phyloP scores from a whole-genome alignment of 2,113 vertebrate genomes.

The Cavia aperea region DNA sequence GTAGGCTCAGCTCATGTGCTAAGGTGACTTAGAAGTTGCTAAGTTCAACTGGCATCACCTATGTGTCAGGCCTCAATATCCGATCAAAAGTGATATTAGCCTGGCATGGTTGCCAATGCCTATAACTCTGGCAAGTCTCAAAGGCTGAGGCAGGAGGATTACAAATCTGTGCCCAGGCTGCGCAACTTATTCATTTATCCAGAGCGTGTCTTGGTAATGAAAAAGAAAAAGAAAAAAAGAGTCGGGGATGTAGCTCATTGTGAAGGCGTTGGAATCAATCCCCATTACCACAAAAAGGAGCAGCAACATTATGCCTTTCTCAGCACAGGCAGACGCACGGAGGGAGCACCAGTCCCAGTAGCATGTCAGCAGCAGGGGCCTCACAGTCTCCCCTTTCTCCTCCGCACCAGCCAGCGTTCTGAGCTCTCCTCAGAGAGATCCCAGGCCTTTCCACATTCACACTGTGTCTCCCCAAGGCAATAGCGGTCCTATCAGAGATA shows the following conservation, averaged over 20 bases:
- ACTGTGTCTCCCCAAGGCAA: background rate
- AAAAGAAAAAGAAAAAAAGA: background rate
- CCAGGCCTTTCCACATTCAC: background rate
- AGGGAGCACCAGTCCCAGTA: no score
- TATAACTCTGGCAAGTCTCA: background rate
- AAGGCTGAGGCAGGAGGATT: background rate
- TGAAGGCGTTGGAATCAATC: background rate
- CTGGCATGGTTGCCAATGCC: background rate
- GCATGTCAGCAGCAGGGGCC: no score
- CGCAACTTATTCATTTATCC: background rate
- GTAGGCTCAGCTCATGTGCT: background rate
- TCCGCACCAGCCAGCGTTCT: background rate
- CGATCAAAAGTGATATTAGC: background rate
- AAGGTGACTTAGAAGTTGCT: background rate
- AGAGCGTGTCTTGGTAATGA: background rate
- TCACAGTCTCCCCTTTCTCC: background rate
- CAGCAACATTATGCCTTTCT: background rate
- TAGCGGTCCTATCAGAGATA: background rate
- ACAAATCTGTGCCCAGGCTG: background rate
- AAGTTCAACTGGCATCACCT: background rate
- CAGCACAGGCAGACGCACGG: background rate
- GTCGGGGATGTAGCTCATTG: background rate
- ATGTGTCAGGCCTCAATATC: background rate
- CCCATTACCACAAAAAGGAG: background rate
- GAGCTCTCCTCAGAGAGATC: background rate